Evolutionary conservation across 2,797 vertebrate genomes (phyloP).

Genomic region (Scleropages formosus): DNA sequence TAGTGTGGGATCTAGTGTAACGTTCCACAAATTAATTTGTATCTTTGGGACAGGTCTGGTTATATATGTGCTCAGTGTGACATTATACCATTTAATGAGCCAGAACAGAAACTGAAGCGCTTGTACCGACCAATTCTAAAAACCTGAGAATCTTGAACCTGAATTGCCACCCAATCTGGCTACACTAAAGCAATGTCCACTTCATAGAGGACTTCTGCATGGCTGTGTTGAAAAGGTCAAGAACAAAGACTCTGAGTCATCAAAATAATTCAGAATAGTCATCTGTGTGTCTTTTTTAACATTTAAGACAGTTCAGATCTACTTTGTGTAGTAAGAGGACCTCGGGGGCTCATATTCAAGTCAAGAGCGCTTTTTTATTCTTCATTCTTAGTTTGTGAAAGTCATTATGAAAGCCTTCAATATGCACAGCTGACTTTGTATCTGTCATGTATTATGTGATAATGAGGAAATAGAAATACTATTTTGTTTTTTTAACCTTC

Average conservation of each 20-base stretch:
- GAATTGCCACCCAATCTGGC: neutral
- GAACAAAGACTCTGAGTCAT: neutral
- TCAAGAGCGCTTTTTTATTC: too few relatives aligned
- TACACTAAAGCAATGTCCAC: neutral
- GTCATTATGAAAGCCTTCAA: neutral
- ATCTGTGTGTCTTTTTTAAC: neutral
- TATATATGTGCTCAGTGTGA: too few relatives aligned
- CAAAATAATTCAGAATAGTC: neutral
- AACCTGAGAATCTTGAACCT: neutral
- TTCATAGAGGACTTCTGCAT: neutral
- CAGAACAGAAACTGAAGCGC: neutral
- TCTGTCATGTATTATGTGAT: too few relatives aligned
- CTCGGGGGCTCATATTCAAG: neutral
- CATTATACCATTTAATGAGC: neutral
- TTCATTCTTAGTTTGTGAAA: neutral
- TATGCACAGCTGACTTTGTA: too few relatives aligned
- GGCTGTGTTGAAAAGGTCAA: neutral
- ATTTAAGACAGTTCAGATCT: neutral
- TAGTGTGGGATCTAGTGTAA: neutral
- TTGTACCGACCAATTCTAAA: neutral
- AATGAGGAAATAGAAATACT: too few relatives aligned
- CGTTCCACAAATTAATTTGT: too few relatives aligned
- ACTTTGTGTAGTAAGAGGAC: neutral
- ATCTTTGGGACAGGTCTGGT: too few relatives aligned
- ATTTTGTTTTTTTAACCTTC: too few relatives aligned